Evolutionary conservation across 2,113 vertebrate species (phyloP).

Genomic region (Nannobrachium achirus): DNA sequence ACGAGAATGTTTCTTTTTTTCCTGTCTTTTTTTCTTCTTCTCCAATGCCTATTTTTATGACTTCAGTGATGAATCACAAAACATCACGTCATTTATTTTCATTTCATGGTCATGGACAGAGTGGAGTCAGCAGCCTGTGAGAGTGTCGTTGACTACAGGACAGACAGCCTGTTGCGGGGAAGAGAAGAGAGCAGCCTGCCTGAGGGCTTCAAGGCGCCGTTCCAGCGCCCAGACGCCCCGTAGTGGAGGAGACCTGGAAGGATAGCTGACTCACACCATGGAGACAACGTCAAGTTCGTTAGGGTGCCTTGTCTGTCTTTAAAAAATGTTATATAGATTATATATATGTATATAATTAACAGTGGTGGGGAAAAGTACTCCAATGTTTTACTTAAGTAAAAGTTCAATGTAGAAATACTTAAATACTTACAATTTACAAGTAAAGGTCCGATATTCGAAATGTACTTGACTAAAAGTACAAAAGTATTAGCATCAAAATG

Average conservation of each 20-base stretch:
- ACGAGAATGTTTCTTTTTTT: not conserved
- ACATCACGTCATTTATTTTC: not conserved
- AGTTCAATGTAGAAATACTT: too few relatives aligned
- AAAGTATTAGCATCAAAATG: too few relatives aligned
- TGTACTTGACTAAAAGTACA: too few relatives aligned
- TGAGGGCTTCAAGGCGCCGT: constrained; percentile 31
- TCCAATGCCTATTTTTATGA: not conserved
- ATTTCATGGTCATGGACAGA: constrained; percentile 6
- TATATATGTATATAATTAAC: not conserved
- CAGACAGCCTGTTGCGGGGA: constrained; percentile 32
- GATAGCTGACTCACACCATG: constrained; percentile 37
- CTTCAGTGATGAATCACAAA: not conserved
- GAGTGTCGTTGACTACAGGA: constrained; percentile 1
- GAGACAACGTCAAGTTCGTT: constrained; percentile 17
- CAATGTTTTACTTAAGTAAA: too few relatives aligned
- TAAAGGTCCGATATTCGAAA: too few relatives aligned
- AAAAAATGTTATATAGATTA: not conserved
- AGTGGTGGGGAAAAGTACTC: too few relatives aligned
- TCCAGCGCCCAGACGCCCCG: constrained; percentile 85
- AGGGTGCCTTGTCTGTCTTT: not conserved
- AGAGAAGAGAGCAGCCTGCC: not conserved
- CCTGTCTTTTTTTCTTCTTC: too few relatives aligned
- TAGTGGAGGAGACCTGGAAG: constrained; percentile 79
- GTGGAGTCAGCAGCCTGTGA: not conserved
- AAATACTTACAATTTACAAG: too few relatives aligned